These are phyloP conservation scores for Pycnomerus fuliginosus DNA, from an alignment of 2,888 invertebrate species.

Conservation along the genomic window DNA sequence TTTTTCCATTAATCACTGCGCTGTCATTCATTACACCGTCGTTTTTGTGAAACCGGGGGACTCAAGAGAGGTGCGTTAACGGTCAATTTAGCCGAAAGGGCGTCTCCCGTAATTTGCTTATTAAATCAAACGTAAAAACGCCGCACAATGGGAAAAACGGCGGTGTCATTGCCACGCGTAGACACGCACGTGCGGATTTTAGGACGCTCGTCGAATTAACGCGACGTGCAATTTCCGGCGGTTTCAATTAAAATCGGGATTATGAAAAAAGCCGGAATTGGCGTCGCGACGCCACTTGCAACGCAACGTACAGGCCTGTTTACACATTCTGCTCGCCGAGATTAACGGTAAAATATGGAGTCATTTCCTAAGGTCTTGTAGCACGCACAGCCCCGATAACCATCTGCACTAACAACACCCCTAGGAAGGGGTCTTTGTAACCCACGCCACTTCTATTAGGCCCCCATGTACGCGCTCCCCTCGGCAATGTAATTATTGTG, in stretches of 20 bases:
- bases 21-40: slow-evolving; percentile 35
- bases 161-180: slow-evolving; percentile 11
- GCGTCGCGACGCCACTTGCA: slow-evolving; percentile 7
- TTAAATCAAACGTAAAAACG: slow-evolving; percentile 33
- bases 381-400: slow-evolving; percentile 33
- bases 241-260: slow-evolving; percentile 9
- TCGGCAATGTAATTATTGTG: slow-evolving; percentile 47
- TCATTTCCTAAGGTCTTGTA: slow-evolving; percentile 37
- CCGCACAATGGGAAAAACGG: too few species aligned
- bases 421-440: slow-evolving; percentile 12
- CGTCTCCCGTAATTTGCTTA: slow-evolving; percentile 33
- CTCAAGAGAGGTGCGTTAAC: slow-evolving; percentile 13
- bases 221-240: slow-evolving; percentile 32
- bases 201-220: slow-evolving; percentile 23
- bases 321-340: slow-evolving; percentile 35
- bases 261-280: too few species aligned
- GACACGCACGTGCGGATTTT: slow-evolving; percentile 9
- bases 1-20: slow-evolving; percentile 40
- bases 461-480: slow-evolving; percentile 19
- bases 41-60: slow-evolving; percentile 24
- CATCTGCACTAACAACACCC: slow-evolving; percentile 33
- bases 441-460: slow-evolving; percentile 14
- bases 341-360: slow-evolving; percentile 44
- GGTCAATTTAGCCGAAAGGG: slow-evolving; percentile 25
- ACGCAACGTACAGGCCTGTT: slow-evolving; percentile 23